Evolutionary conservation across 2,797 vertebrate genomes (phyloP).

Genomic region (Chelidonichthys spinosus): DNA sequence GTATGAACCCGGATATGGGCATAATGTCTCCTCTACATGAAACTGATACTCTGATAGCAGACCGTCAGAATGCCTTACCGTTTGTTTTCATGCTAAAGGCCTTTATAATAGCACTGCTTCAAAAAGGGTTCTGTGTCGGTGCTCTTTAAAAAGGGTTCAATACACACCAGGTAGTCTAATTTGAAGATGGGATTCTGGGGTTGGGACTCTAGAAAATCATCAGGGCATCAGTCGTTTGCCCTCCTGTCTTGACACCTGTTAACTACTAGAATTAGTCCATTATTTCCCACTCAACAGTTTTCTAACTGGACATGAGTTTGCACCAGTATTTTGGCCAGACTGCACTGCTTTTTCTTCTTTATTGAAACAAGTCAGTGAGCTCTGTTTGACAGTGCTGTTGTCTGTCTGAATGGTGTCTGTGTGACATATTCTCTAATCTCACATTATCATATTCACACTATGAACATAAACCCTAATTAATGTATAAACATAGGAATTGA

Average conservation of each 20-base stretch:
- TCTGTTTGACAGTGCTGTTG: neutral
- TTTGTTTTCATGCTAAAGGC: too few species aligned
- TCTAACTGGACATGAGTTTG: neutral
- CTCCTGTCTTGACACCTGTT: neutral
- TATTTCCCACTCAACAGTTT: neutral
- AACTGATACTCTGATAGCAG: too few species aligned
- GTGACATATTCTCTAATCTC: neutral
- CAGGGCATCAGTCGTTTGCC: neutral
- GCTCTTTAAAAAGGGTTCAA: neutral
- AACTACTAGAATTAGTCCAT: neutral
- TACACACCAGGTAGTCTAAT: neutral
- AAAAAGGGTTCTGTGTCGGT: neutral
- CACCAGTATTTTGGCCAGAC: neutral
- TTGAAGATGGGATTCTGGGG: neutral
- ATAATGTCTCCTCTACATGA: too few species aligned
- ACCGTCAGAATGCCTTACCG: too few species aligned
- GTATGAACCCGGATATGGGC: too few species aligned
- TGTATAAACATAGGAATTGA: neutral
- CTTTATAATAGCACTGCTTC: neutral
- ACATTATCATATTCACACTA: too few species aligned
- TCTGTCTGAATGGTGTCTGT: neutral
- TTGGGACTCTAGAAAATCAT: too few species aligned
- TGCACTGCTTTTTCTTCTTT: neutral
- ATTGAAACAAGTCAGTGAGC: neutral
- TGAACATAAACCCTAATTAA: too few species aligned